Evolutionary conservation across 92 coral and sea anemone species (phyloP).

Genomic region (Parazoanthus atlanticus): DNA sequence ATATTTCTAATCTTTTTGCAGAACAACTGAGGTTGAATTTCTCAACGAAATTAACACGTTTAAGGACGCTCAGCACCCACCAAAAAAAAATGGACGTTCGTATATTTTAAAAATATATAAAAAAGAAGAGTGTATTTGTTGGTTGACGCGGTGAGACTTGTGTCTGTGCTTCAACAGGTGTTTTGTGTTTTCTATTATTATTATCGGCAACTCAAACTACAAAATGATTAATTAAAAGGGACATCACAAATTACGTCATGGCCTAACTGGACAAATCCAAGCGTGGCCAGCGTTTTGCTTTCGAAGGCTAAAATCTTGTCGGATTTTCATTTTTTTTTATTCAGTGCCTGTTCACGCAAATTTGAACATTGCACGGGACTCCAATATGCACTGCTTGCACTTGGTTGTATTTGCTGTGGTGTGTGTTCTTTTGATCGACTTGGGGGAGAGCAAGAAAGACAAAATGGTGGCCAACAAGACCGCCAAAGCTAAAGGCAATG

Average conservation of each 20-base stretch:
- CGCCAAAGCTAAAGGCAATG: slow-evolving; percentile 4
- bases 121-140: not conserved
- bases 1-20: too few relatives aligned
- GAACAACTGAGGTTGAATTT: too few relatives aligned
- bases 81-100: not conserved
- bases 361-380: not conserved
- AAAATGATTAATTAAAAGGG: slow-evolving; percentile 29
- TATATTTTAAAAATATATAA: too few relatives aligned
- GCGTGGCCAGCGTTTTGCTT: not conserved
- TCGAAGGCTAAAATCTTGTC: not conserved
- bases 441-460: slow-evolving; percentile 8
- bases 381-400: not conserved
- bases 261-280: not conserved
- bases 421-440: slow-evolving; percentile 5
- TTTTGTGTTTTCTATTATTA: not conserved
- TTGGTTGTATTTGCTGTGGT: not conserved
- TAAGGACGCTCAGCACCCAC: too few relatives aligned
- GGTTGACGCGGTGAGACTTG: not conserved
- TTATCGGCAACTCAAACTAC: not conserved
- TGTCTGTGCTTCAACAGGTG: not conserved
- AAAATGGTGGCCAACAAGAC: slow-evolving; percentile 8
- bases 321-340: not conserved
- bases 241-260: slow-evolving; percentile 33
- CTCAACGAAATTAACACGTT: too few relatives aligned
- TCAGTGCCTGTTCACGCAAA: not conserved